Base-by-base conservation (phyloP, 2,113 vertebrate genomes). In the Bombycilla garrulus region DNA sequence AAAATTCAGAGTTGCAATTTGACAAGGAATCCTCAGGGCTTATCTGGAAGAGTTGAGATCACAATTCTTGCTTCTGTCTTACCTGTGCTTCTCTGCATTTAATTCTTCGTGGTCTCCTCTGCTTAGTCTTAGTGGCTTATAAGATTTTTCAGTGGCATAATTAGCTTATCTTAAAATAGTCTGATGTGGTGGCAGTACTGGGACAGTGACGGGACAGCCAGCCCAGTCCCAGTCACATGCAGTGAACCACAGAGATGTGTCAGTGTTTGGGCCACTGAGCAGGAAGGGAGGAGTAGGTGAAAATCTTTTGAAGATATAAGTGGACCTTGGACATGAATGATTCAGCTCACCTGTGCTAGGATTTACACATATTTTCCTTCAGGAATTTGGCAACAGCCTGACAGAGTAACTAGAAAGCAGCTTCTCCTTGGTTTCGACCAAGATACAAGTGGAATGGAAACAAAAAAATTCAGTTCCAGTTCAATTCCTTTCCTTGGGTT, bases 131-230 rank as follows among this genome's bases (percentile, higher is more conserved):
- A 84, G 42, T 81, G 90, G 71, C 60, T 96, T 96, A 56, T 64
- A 61, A 92, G 81, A 70, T 90, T 58, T 84, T 92, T 90, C 79
- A 38, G 24, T 88, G 74, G 58, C 56, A 28, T 95, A 95, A 94
- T 96, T 95, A 90, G 85, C 76, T 95, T 93, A 90, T 86, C 85
- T 90, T 90, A 92, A 94, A 95, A 88, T 93, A 97, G 95, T 86
- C 56, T 93, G 88, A 78, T 88, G 64, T 81, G 44, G 61, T 92
- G 88, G 73, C 71, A 79, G 4, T 71, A 21, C 2, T 72, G 76
- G 76, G 86, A 23, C 65, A 56, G 19, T 11, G 42, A 57, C 12
- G 12, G 88, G 76, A 38, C 51, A 64, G 77, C 23, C 45, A 70
- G 45, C 58, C 62, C 65, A 12, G 5, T 31, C 23, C 14, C 6